phyloP scores from a whole-genome alignment of 2,797 vertebrate genomes.

The Enteromius trimaculatus region DNA sequence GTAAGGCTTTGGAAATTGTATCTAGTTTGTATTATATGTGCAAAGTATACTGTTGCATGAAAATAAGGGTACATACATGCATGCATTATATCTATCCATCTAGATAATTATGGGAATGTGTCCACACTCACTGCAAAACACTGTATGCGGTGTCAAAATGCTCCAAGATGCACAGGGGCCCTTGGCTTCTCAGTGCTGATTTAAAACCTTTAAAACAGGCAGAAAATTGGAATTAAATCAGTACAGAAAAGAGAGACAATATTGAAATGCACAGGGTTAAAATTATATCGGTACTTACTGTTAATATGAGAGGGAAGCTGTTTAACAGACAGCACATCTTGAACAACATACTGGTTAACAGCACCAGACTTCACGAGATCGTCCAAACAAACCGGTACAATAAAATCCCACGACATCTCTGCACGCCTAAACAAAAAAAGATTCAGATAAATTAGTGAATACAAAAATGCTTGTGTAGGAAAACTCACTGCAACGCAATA shows the following conservation, averaged over 20 bases:
- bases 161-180: slow-evolving; percentile 84
- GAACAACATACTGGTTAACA: slow-evolving; percentile 88
- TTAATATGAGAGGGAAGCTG: slow-evolving; percentile 77
- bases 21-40: not conserved
- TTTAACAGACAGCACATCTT: slow-evolving; percentile 79
- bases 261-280: not conserved
- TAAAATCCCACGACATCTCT: slow-evolving; percentile 87
- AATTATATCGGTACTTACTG: slow-evolving; percentile 73
- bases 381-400: slow-evolving; percentile 79
- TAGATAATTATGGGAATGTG: not conserved
- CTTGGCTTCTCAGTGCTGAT: slow-evolving; percentile 77
- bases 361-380: slow-evolving; percentile 86
- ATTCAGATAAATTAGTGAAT: too few species aligned
- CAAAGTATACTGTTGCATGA: not conserved
- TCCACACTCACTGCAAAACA: slow-evolving; percentile 86
- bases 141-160: slow-evolving; percentile 92
- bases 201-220: slow-evolving; percentile 79
- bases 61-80: not conserved
- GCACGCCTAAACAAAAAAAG: not conserved
- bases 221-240: not conserved
- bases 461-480: not conserved
- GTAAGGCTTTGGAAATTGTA: not conserved
- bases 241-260: not conserved
- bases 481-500: not conserved
- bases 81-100: too few species aligned